Evolutionary conservation across 64 coral and sea anemone species (phyloP), one percentile per base, ranked within the genome.

Genomic region (Dendronephthya gigantea): DNA sequence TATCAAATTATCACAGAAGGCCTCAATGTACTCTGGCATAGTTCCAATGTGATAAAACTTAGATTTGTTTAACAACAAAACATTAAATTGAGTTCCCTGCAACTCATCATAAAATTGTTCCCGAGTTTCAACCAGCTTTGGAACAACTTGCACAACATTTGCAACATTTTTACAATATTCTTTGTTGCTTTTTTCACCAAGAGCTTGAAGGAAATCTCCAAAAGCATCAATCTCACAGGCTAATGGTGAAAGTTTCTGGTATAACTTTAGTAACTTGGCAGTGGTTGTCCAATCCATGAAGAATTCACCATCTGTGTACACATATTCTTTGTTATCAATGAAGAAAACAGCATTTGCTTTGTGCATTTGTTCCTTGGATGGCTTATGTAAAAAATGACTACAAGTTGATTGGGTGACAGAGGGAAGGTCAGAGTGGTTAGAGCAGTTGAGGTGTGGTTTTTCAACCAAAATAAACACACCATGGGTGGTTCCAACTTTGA

Each of bases 1-100:
- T 13, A 88, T 83, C 65, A 90, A 50, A 82, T 98, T 90, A 39
- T 89, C 66, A 74, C 95, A 98, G 81, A 98, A 91, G 41, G 93
- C 66, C 52, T 93, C 84, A 39, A 93, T 87, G 86, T 91, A 98
- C 83, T 98, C 95, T 14, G 76, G 51, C 35, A 84, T 90, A 41
- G 95, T 98, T 15, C 95, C 95, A 47, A 98, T 39, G 82, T 98
- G 95, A 83, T 98, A 98, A 86, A 98, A 98, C 55, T 87, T 91
- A 7, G 95, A 98, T 85, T 98, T 87, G 50, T 91, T 93, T 81
- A 98, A 90, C 7, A 98, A 35, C 65, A 98, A 39, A 23, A 98
- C 89, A 91, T 98, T 98, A 4, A 98, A 87, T 17, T 84, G 81
- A 15, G 92, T 98, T 41, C 95, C 95, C 81, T 90, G 91, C 15